Evolutionary conservation across 2,888 invertebrate species (phyloP).

Genomic region (Epistrophella euchroma): DNA sequence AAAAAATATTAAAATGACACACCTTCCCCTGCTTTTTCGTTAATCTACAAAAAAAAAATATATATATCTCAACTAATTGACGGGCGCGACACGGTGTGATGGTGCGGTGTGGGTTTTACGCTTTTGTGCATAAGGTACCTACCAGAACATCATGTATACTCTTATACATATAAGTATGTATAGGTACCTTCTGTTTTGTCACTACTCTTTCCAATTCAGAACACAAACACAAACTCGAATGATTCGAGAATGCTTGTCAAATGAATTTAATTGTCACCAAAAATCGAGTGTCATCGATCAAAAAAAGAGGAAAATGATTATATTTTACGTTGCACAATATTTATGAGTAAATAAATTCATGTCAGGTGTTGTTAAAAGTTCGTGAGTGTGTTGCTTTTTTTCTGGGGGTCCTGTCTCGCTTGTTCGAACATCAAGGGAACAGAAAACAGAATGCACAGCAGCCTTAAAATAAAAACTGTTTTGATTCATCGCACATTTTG

Average conservation of each 20-base stretch:
- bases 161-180: neutral
- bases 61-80: conserved; percentile 54
- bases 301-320: conserved; percentile 56
- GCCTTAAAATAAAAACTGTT: conserved; percentile 27
- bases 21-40: neutral
- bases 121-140: neutral
- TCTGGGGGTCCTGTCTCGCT: neutral
- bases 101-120: neutral
- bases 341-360: conserved; percentile 75
- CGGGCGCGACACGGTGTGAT: neutral
- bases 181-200: neutral
- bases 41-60: neutral
- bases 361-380: conserved; percentile 67
- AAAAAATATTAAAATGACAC: conserved; percentile 2
- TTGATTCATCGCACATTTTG: conserved; percentile 55
- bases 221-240: conserved; percentile 70
- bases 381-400: conserved; percentile 19
- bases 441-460: neutral
- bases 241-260: conserved; percentile 73
- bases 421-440: neutral
- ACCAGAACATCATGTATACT: neutral
- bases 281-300: conserved; percentile 74
- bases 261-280: conserved; percentile 75
- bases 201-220: conserved; percentile 51
- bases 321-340: conserved; percentile 72